phyloP scores from a whole-genome alignment of 2,888 invertebrate genomes.

The Cheilosia urbana region DNA sequence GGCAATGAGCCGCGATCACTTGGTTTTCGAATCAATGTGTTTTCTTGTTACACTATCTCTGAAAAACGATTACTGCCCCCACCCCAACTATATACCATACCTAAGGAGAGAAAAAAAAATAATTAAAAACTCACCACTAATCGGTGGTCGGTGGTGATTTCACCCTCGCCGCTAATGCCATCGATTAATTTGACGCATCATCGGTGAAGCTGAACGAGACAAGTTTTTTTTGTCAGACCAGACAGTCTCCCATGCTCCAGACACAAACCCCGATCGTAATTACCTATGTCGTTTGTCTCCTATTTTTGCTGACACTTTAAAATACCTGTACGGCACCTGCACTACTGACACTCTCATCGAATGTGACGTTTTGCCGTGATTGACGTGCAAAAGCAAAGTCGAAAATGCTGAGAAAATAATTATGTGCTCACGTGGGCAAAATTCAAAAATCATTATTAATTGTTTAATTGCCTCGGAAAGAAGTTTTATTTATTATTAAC shows the following conservation, averaged over 20 bases:
- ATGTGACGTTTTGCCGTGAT: neutral
- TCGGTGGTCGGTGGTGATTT: conserved; percentile 33
- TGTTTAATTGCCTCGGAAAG: conserved; percentile 16
- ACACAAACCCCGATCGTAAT: conserved; percentile 16
- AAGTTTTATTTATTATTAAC: neutral
- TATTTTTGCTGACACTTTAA: conserved; percentile 17
- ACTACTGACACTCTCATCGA: neutral
- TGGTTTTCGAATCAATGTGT: conserved; percentile 21
- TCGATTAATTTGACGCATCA: conserved; percentile 67
- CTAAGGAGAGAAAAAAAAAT: conserved; percentile 17
- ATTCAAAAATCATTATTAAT: conserved; percentile 10
- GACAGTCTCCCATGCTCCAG: neutral
- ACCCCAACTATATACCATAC: neutral
- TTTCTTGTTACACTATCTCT: conserved; percentile 14
- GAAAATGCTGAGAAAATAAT: neutral
- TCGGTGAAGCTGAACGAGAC: conserved; percentile 38
- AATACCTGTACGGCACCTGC: neutral
- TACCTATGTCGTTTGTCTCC: neutral
- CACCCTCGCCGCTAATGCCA: neutral
- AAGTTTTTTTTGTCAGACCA: neutral
- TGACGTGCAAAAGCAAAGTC: neutral
- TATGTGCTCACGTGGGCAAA: neutral
- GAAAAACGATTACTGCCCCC: conserved; percentile 20
- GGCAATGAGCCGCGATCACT: conserved; percentile 28
- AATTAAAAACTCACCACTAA: conserved; percentile 43